These are phyloP conservation scores for Cyrtodaria siliqua DNA, from an alignment of 2,888 invertebrate genomes.

Conservation along the genomic window DNA sequence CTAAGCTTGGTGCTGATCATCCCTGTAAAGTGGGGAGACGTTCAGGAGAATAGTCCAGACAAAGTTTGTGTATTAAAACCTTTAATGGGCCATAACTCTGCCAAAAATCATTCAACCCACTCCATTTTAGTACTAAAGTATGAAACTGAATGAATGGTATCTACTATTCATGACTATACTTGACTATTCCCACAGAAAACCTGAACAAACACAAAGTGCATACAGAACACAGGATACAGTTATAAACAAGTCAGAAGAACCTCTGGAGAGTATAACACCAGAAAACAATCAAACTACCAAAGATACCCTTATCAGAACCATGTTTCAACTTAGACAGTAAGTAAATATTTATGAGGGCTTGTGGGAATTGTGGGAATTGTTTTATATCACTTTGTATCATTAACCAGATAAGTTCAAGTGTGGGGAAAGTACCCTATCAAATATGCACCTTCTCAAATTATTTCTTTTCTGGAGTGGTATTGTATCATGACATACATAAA, in stretches of 20 bases:
- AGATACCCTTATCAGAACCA: constrained; percentile 7
- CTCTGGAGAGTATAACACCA: background rate
- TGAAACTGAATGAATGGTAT: too few relatives aligned
- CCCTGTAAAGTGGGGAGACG: too few relatives aligned
- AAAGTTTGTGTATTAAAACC: too few relatives aligned
- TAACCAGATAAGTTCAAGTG: constrained; percentile 27
- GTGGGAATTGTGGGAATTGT: background rate
- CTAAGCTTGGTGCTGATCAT: too few relatives aligned
- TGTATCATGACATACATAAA: too few relatives aligned
- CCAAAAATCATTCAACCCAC: too few relatives aligned
- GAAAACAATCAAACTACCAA: constrained; percentile 10
- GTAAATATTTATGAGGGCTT: constrained; percentile 24
- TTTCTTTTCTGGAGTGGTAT: background rate
- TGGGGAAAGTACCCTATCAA: background rate
- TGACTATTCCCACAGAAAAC: too few relatives aligned
- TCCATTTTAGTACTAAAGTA: too few relatives aligned
- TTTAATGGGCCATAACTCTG: too few relatives aligned
- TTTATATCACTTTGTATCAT: constrained; percentile 9
- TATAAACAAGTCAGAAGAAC: too few relatives aligned
- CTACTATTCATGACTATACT: background rate
- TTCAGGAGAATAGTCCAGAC: too few relatives aligned
- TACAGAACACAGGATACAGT: too few relatives aligned
- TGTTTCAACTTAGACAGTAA: constrained; percentile 19
- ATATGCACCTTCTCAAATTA: background rate
- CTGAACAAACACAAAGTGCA: constrained; percentile 5